These are phyloP conservation scores for Leucozona laternaria DNA, from an alignment of 2,888 invertebrate species.

Conservation along the genomic window DNA sequence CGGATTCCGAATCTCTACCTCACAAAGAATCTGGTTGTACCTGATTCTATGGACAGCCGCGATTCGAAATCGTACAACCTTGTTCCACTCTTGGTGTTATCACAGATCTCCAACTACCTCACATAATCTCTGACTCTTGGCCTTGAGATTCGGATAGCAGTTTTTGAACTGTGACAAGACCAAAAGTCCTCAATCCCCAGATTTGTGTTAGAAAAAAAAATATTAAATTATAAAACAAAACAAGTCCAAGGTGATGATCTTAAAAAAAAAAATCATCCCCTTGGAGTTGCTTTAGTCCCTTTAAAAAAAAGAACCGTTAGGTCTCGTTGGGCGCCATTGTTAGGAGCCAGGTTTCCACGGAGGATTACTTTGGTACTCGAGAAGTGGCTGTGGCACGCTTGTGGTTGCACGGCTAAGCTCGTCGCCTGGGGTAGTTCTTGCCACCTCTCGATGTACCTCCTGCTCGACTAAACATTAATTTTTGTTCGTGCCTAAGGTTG, in stretches of 20 bases:
- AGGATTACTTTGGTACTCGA: background rate
- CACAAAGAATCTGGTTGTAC: background rate
- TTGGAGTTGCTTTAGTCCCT: background rate
- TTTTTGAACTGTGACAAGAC: background rate
- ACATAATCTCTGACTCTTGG: background rate
- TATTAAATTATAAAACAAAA: background rate
- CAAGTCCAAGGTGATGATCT: background rate
- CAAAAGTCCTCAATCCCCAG: background rate
- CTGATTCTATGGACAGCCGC: background rate
- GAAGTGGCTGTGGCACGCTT: background rate
- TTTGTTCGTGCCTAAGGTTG: background rate
- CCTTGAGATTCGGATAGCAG: background rate
- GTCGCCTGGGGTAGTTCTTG: background rate
- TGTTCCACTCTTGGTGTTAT: background rate
- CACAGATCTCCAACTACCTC: background rate
- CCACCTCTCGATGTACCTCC: too few species aligned
- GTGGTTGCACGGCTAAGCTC: background rate
- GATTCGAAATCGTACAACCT: background rate
- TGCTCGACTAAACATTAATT: too few species aligned
- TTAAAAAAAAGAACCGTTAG: background rate
- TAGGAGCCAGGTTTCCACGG: background rate
- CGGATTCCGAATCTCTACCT: background rate
- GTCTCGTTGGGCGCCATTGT: conserved; percentile 1
- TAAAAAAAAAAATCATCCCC: background rate
- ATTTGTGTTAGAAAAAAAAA: background rate